Base-by-base conservation (phyloP, 2,888 invertebrate genomes). In the Apotomis betuletana region DNA sequence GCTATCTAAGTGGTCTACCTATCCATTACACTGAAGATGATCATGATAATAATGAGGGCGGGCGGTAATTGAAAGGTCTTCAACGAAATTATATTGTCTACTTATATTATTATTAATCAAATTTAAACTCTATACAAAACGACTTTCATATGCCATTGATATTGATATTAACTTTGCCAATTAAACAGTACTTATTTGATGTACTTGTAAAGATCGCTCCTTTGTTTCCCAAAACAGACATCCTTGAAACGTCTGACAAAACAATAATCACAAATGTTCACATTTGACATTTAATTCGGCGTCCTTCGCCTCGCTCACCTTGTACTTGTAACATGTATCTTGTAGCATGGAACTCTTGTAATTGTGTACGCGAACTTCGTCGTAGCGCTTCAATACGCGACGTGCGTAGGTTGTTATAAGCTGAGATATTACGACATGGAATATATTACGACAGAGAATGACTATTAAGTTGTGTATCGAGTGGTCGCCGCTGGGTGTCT, bases 271-370 rank as follows among this genome's bases (percentile, higher is more conserved):
- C 41, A 6, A 8, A n/a, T 41, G 46, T 60, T 61, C 44, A 49
- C 55, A 38, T 49, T 69, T 62, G 69, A 55, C 69, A 69, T 55
- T 69, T 46, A 55, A 15, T 54, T 15, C 3, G 4, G 3, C 55
- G 61, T 49, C 61, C 69, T 69, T 69, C 69, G 38, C 55, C 61
- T 68, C 9, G 13, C 60, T 69, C 44, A 54, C 36, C 46, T 58
- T 44, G 46, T 49, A 59, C 15, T 13, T 67, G 58, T 38, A 59
- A 67, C 49, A 51, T 57, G 44, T 44, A 57, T n/a, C 49, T 65
- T 15, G 44, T 54, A 54, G 44, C 15, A 44, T 44, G 5, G 15
- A 54, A 54, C n/a, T 55, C 27, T 8, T 59, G 6, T 58, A 58
- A 8, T 13, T 13, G 9, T 60, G 8, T 15, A 59, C n/a, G 49